Evolutionary conservation across 2,797 vertebrate genomes (phyloP).

Genomic region (Lophius americanus): DNA sequence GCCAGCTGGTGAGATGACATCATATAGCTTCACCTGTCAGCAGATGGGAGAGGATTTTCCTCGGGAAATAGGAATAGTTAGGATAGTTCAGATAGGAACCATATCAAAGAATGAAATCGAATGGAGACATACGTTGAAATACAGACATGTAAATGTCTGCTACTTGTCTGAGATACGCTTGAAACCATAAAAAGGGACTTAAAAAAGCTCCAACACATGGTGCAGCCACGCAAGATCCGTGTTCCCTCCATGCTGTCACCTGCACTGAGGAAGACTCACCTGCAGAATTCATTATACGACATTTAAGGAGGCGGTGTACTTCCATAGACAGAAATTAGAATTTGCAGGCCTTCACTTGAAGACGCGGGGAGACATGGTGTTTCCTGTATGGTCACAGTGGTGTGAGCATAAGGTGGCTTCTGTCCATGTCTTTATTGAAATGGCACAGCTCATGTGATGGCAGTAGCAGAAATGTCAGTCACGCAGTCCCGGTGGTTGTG

Average conservation of each 20-base stretch:
- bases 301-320: conserved; percentile 1
- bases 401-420: conserved; percentile 60
- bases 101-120: too few species aligned
- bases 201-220: neutral
- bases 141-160: too few species aligned
- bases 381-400: conserved; percentile 65
- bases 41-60: too few species aligned
- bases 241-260: conserved; percentile 18
- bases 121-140: too few species aligned
- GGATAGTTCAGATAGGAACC: too few species aligned
- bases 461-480: conserved; percentile 76
- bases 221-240: neutral
- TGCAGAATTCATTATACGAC: conserved; percentile 24
- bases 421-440: conserved; percentile 65
- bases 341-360: conserved; percentile 38
- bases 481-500: conserved; percentile 56
- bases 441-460: conserved; percentile 67
- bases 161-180: conserved; percentile 30
- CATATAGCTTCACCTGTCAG: too few species aligned
- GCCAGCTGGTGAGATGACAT: too few species aligned
- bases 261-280: conserved; percentile 19
- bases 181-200: conserved; percentile 31
- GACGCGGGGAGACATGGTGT: conserved; percentile 49
- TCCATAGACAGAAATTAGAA: conserved; percentile 43
- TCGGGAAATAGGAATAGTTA: too few species aligned